A percentile compares a stretch with the other conserved stretches of the same genome.
Evolutionary conservation across 2,113 vertebrate genomes (phyloP).

Genomic region (Fregata magnificens): DNA sequence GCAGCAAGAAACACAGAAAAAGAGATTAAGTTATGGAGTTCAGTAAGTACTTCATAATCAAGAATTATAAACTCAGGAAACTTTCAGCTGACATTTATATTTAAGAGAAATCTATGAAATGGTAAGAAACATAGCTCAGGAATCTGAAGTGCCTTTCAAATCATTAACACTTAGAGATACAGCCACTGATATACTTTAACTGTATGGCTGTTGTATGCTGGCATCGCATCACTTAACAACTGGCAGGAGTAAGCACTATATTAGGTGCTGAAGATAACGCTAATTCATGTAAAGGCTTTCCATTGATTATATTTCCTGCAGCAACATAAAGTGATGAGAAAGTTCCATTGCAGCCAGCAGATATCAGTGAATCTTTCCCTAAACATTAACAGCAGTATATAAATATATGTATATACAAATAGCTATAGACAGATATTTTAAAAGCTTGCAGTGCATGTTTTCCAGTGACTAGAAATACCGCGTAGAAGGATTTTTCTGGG

Average conservation of each 20-base stretch:
- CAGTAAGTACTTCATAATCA: not conserved
- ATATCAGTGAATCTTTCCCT: not conserved
- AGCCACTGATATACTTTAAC: not conserved
- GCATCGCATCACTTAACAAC: not conserved
- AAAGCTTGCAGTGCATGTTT: not conserved
- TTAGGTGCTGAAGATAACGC: not conserved
- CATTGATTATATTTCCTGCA: not conserved
- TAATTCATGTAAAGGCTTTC: not conserved
- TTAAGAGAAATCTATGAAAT: not conserved
- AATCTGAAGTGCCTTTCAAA: not conserved
- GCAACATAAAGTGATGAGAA: not conserved
- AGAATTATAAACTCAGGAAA: not conserved
- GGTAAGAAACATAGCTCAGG: not conserved
- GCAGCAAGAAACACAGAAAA: not conserved
- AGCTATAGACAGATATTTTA: not conserved
- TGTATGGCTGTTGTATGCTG: not conserved
- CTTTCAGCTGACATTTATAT: not conserved
- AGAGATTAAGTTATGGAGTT: not conserved
- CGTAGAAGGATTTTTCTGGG: not conserved
- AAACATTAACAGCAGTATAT: not conserved
- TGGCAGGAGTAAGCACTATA: not conserved
- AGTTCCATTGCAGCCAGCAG: not conserved
- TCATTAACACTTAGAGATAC: not conserved
- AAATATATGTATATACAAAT: not conserved
- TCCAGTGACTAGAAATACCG: not conserved